These are phyloP conservation scores for Orbicella faveolata DNA, from an alignment of 64 coral and sea anemone genomes.

Conservation along the genomic window DNA sequence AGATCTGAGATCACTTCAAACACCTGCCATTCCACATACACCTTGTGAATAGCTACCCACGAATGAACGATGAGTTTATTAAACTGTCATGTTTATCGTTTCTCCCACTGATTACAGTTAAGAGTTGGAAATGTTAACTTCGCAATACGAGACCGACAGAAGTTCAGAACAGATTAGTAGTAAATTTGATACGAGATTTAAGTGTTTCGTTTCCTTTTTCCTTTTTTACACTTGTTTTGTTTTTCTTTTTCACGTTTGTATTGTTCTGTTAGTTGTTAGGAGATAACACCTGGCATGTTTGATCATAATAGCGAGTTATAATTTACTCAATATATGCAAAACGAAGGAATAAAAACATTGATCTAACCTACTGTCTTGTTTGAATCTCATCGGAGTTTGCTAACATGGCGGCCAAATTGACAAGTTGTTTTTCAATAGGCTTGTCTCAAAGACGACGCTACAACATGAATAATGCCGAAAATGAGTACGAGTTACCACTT, in stretches of 20 bases:
- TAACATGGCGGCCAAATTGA: not conserved
- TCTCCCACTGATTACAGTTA: no score
- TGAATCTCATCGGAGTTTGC: not conserved
- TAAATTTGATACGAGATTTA: no score
- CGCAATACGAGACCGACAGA: no score
- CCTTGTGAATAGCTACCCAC: no score
- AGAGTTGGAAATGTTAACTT: no score
- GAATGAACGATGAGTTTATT: no score
- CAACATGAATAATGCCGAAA: not conserved
- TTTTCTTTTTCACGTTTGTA: no score
- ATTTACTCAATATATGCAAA: not conserved
- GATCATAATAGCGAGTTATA: not conserved
- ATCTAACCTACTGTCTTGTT: not conserved
- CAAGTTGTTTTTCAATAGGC: not conserved
- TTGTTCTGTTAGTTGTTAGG: no score
- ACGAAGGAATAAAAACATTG: not conserved
- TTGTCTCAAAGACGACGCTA: not conserved
- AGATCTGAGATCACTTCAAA: no score
- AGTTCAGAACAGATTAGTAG: no score
- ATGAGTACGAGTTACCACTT: not conserved
- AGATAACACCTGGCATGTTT: not conserved
- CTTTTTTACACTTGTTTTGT: not conserved
- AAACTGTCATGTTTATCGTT: no score
- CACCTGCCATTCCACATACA: no score
- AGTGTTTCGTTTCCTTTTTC: not conserved